Evolutionary conservation across 1,140 invertebrate genomes (phyloP).

Genomic region (Drosophila parabipectinata): DNA sequence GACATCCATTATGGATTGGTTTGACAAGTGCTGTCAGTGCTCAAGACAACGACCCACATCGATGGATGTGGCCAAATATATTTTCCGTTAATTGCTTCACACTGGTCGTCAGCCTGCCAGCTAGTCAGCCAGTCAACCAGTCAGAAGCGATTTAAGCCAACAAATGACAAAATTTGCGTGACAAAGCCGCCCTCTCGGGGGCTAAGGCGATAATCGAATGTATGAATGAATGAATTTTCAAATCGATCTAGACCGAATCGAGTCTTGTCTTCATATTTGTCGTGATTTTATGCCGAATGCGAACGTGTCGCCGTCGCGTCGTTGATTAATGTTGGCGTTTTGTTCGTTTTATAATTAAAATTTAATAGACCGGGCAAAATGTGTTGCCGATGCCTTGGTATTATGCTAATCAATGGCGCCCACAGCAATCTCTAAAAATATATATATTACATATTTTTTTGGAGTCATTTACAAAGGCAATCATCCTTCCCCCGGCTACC

Average conservation of each 20-base stretch:
- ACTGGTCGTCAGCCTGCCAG: conserved; percentile 29
- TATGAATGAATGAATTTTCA: conserved; percentile 54
- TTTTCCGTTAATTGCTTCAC: conserved; percentile 76
- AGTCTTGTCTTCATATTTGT: conserved; percentile 40
- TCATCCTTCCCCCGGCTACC: conserved; percentile 8
- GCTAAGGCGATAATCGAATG: conserved; percentile 15
- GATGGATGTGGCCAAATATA: conserved; percentile 28
- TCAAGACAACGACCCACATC: conserved; percentile 70
- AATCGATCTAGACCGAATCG: conserved; percentile 38
- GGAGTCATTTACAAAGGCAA: conserved; percentile 39
- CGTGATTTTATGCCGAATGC: conserved; percentile 24
- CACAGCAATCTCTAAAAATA: conserved; percentile 32
- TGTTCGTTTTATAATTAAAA: conserved; percentile 54
- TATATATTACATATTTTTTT: conserved; percentile 5
- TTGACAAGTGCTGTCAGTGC: conserved; percentile 74
- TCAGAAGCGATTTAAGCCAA: conserved; percentile 35
- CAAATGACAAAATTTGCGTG: conserved; percentile 66
- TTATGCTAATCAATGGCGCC: conserved; percentile 54
- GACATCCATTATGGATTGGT: conserved; percentile 77
- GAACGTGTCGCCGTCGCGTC: conserved; percentile 12
- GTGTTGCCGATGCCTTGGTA: conserved; percentile 43
- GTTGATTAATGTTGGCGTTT: conserved; percentile 52
- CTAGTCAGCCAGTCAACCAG: background rate
- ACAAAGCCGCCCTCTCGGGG: conserved; percentile 62
- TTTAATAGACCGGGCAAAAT: conserved; percentile 48